Evolutionary conservation across 2,888 invertebrate species (phyloP).

Genomic region (Cryptocephalus moraei): DNA sequence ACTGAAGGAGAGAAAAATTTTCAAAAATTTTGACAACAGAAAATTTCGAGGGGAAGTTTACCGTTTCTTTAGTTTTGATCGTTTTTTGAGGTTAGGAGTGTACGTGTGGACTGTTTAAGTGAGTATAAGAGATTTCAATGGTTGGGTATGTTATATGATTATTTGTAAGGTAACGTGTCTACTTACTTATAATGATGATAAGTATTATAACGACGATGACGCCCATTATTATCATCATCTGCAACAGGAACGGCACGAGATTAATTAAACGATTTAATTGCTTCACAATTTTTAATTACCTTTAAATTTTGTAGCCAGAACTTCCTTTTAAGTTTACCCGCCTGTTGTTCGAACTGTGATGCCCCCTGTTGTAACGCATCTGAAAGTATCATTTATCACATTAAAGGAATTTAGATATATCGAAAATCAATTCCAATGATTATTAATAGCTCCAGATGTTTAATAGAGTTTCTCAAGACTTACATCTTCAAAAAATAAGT

Average conservation of each 20-base stretch:
- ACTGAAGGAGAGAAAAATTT: slow-evolving; percentile 31
- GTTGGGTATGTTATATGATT: background rate
- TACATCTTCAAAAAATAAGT: too few species aligned
- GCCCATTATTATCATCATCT: slow-evolving; percentile 87
- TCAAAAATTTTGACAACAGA: slow-evolving; percentile 3
- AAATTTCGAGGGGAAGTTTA: background rate
- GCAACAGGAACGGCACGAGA: slow-evolving; percentile 10
- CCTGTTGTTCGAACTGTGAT: slow-evolving; percentile 94
- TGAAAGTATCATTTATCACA: slow-evolving; percentile 9
- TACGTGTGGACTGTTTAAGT: background rate
- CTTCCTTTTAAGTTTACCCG: slow-evolving; percentile 90
- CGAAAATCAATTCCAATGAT: too few species aligned
- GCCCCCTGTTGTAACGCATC: slow-evolving; percentile 92
- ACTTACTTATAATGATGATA: slow-evolving; percentile 75
- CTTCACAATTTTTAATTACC: slow-evolving; percentile 20
- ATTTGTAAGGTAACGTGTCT: slow-evolving; percentile 2
- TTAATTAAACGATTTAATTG: background rate
- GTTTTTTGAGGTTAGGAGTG: background rate
- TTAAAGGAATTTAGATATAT: too few species aligned
- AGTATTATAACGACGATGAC: slow-evolving; percentile 72
- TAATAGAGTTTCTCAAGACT: too few species aligned
- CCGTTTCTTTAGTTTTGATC: slow-evolving; percentile 1
- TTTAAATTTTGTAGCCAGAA: slow-evolving; percentile 98
- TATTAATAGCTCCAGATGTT: too few species aligned
- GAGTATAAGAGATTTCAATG: background rate